These are phyloP conservation scores for Pantherophis guttatus DNA, from an alignment of 2,113 vertebrate genomes.

Conservation along the genomic window DNA sequence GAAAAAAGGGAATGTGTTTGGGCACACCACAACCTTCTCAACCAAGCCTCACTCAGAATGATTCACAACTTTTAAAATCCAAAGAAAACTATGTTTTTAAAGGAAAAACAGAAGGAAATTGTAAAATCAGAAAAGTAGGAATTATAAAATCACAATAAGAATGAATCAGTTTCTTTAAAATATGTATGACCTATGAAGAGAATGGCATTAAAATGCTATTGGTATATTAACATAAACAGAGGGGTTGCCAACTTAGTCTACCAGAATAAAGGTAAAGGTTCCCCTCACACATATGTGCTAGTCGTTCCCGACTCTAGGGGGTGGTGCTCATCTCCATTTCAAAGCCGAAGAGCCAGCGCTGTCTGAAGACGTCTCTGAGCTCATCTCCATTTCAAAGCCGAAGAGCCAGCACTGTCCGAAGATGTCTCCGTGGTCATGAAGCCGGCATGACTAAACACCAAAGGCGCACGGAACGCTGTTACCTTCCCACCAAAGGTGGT, in stretches of 20 bases:
- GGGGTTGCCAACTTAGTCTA: background rate
- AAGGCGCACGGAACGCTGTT: too few relatives aligned
- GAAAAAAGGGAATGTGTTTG: background rate
- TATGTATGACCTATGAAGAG: background rate
- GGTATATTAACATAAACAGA: background rate
- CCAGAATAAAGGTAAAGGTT: background rate
- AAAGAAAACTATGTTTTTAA: background rate
- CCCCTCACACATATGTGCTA: too few relatives aligned
- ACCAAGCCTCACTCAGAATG: background rate
- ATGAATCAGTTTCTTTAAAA: background rate
- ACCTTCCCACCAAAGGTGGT: too few relatives aligned
- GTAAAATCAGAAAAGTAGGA: background rate
- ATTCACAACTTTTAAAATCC: background rate
- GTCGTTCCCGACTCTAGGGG: too few relatives aligned
- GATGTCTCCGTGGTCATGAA: too few relatives aligned
- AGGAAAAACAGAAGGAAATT: background rate
- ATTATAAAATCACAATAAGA: background rate
- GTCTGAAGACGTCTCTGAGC: too few relatives aligned
- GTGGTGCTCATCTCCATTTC: too few relatives aligned
- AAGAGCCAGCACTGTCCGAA: too few relatives aligned
- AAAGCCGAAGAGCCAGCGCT: too few relatives aligned
- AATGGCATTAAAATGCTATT: background rate
- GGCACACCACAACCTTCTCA: background rate
- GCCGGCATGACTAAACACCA: too few relatives aligned
- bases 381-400: too few relatives aligned